Base-by-base conservation (phyloP, 2,888 invertebrate species). In the Acleris literana region DNA sequence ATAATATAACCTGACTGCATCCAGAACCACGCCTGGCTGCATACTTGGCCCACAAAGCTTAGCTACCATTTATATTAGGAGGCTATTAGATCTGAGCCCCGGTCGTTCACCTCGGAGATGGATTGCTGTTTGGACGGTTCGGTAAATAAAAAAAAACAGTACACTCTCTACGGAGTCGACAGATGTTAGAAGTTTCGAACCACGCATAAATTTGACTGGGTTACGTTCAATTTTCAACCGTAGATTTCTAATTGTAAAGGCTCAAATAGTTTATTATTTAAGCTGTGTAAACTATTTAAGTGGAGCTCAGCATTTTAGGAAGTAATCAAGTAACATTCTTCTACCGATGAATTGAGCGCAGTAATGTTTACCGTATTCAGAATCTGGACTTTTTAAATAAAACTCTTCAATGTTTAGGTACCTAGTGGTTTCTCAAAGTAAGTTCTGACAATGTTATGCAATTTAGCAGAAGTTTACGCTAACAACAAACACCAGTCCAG, bases 31-130 rank as follows among this genome's bases (percentile, higher is more conserved):
- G 17, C n/a, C 65, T 17, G 44, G 9, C 55, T 60, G 39, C 59
- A 33, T 56, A 20, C 60, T 56, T n/a, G 20, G 51, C 68, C 64
- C 68, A 76, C 69, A 74, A 70, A 73, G 70, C 70, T 68, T 75
- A 71, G 71, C 72, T 71, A 72, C 79, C 70, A 76, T 75, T 72
- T 69, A 74, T 69, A 72, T 76, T 68, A 77, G 73, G 71, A 69
- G 78, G 71, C 72, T 84, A 77, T 76, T 74, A 79, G 74, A 79
- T 81, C 76, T 66, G 74, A 76, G 72, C 70, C 71, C 68, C 72
- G 86, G 79, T 85, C 85, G 74, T 86, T 86, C 82, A 86, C 81
- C 86, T 82, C 77, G 66, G 71, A 70, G 67, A 66, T 62, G 51
- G 56, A 57, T 57, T 56, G 49, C 25, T 51, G 51, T 57, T 63